These are phyloP conservation scores for Mus pahari DNA, from an alignment of 2,113 vertebrate genomes.

Conservation along the genomic window DNA sequence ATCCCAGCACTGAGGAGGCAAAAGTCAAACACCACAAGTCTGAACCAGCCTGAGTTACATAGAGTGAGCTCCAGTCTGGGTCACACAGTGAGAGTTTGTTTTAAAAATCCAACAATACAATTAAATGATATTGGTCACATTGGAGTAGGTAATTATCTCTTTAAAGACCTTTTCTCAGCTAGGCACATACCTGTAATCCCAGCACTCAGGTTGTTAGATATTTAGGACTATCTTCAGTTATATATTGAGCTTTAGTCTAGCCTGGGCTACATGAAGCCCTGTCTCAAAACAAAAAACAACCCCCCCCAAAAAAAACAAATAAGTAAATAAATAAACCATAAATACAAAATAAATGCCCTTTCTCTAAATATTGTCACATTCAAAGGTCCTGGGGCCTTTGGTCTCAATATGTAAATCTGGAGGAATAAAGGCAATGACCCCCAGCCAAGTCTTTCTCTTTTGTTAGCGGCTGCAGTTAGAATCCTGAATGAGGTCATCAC, in stretches of 20 bases:
- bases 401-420: not conserved
- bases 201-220: not conserved
- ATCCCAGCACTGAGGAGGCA: not conserved
- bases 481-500: not conserved
- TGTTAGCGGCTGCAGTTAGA: not conserved
- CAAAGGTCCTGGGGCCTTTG: not conserved
- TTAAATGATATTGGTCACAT: not conserved
- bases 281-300: not conserved
- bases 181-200: not conserved
- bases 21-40: not conserved
- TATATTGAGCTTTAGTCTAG: not conserved
- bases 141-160: not conserved
- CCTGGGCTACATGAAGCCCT: not conserved
- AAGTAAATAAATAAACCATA: not conserved
- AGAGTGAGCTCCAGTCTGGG: not conserved
- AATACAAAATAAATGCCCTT: not conserved
- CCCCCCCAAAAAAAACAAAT: not conserved
- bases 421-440: too few species aligned
- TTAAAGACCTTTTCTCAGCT: not conserved
- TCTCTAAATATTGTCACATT: not conserved
- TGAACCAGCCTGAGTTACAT: not conserved
- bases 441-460: not conserved
- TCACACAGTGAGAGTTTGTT: not conserved
- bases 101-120: not conserved
- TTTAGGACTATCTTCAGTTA: not conserved